These are phyloP conservation scores for Apotomis betuletana DNA, from an alignment of 2,888 invertebrate species.

Conservation along the genomic window DNA sequence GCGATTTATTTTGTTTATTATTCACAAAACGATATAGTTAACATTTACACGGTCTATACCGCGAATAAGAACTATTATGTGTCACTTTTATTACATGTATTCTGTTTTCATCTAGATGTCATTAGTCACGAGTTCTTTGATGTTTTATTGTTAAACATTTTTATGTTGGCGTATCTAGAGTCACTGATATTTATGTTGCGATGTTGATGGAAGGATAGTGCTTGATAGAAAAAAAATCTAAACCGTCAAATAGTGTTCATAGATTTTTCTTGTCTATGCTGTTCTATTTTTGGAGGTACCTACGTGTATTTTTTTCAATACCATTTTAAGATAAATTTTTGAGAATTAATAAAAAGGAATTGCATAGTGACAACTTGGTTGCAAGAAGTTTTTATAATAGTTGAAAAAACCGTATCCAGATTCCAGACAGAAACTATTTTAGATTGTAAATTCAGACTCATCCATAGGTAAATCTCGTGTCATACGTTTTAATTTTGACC, in stretches of 20 bases:
- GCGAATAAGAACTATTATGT: slow-evolving; percentile 66
- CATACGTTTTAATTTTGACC: slow-evolving; percentile 81
- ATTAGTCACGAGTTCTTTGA: slow-evolving; percentile 77
- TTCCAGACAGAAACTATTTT: slow-evolving; percentile 75
- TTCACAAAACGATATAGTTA: slow-evolving; percentile 55
- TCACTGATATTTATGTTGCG: slow-evolving; percentile 60
- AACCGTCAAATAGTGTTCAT: slow-evolving; percentile 43
- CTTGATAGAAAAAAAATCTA: slow-evolving; percentile 53
- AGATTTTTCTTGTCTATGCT: slow-evolving; percentile 3
- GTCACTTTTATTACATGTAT: slow-evolving; percentile 78
- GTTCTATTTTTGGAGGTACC: not conserved
- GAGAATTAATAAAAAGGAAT: too few species aligned
- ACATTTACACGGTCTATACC: slow-evolving; percentile 60
- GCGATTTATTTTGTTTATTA: slow-evolving; percentile 44
- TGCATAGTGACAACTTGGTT: slow-evolving; percentile 8
- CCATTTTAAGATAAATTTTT: not conserved
- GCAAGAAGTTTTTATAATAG: slow-evolving; percentile 15
- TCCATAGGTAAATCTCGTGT: slow-evolving; percentile 77
- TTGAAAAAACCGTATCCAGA: slow-evolving; percentile 63
- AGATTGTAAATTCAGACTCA: slow-evolving; percentile 79
- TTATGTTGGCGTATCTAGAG: slow-evolving; percentile 67
- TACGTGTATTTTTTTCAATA: not conserved
- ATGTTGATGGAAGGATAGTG: slow-evolving; percentile 60
- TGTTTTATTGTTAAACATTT: slow-evolving; percentile 75
- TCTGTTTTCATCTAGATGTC: slow-evolving; percentile 76